Evolutionary conservation across 2,113 vertebrate genomes (phyloP).

Genomic region (Pseudolaguvia tuberculata): DNA sequence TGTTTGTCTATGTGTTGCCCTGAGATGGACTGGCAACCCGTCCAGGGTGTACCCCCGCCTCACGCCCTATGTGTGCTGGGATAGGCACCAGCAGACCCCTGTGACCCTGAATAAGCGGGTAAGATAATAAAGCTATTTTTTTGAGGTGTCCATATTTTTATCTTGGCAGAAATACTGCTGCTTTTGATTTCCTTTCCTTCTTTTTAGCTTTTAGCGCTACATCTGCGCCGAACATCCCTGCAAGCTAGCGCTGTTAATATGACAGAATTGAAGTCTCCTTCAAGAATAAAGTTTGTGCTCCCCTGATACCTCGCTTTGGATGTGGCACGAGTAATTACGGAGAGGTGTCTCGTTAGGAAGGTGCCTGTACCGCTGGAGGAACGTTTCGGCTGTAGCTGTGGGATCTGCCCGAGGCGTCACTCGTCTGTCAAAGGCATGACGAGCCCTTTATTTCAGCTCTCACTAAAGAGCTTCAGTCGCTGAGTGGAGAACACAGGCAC

Average conservation of each 20-base stretch:
- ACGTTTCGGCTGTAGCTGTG: constrained; percentile 57
- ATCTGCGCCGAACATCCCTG: constrained; percentile 20
- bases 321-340: constrained; percentile 37
- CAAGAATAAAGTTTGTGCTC: constrained; percentile 33
- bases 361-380: constrained; percentile 46
- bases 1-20: no score
- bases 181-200: background rate
- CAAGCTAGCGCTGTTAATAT: constrained; percentile 31
- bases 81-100: no score
- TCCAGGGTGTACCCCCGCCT: no score
- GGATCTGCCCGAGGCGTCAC: constrained; percentile 63
- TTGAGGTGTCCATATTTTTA: background rate
- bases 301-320: constrained; percentile 37
- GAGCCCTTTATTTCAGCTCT: constrained; percentile 55
- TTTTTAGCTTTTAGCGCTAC: constrained; percentile 9
- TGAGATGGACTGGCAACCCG: no score
- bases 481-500: constrained; percentile 25
- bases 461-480: constrained; percentile 33
- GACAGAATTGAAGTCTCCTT: constrained; percentile 18
- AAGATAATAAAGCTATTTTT: background rate
- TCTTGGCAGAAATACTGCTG: background rate
- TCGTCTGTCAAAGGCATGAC: constrained; percentile 57
- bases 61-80: no score
- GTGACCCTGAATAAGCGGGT: no score
- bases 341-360: constrained; percentile 46